Conservation (phyloP, 2,888 invertebrate species). For the Apodemia mormo region DNA sequence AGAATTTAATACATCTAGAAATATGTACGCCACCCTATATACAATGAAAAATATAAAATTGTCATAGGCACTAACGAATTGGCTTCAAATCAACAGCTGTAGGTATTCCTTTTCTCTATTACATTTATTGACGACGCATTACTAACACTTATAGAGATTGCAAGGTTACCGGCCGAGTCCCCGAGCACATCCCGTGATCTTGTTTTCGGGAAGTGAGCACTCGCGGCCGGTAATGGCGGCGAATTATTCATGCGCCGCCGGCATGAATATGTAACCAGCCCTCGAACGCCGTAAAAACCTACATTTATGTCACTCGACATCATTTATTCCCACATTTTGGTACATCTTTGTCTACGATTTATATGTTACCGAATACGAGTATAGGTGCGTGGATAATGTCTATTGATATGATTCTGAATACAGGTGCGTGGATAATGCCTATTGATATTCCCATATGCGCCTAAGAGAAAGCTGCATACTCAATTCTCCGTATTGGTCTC, state of each 20-base stretch:
- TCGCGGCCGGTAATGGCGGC: constrained; percentile 10
- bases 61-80: too few relatives aligned
- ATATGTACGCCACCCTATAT: too few relatives aligned
- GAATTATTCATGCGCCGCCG: constrained; percentile 11
- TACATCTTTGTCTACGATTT: constrained; percentile 2
- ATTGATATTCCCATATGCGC: too few relatives aligned
- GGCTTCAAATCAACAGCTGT: too few relatives aligned
- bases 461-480: too few relatives aligned
- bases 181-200: not conserved
- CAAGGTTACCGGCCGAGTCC: not conserved
- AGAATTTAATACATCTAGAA: too few relatives aligned
- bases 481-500: too few relatives aligned
- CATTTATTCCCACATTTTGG: not conserved
- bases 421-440: too few relatives aligned
- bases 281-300: constrained; percentile 14
- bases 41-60: too few relatives aligned
- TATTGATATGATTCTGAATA: too few relatives aligned
- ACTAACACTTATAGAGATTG: not conserved
- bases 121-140: not conserved
- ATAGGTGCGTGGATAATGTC: too few relatives aligned
- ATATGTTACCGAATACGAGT: not conserved
- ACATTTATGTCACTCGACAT: constrained; percentile 11
- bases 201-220: not conserved
- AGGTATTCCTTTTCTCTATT: too few relatives aligned
- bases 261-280: constrained; percentile 10